These are phyloP conservation scores for Ophion costatus DNA, from an alignment of 2,888 invertebrate genomes.

Conservation along the genomic window DNA sequence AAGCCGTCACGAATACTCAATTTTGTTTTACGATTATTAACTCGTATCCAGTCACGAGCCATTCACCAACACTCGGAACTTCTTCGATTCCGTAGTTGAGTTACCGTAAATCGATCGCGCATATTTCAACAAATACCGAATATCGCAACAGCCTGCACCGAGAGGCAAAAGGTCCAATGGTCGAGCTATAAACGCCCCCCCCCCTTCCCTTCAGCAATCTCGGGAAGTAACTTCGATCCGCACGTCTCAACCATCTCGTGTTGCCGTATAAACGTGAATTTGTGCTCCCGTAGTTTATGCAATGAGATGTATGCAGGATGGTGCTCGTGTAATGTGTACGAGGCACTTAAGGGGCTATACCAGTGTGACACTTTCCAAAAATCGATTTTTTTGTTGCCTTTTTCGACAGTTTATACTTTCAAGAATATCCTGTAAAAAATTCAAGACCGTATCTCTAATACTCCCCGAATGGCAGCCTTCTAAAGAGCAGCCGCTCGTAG, in stretches of 20 bases:
- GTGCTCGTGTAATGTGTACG: no score
- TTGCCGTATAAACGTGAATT: not conserved
- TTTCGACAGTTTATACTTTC: no score
- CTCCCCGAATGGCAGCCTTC: no score
- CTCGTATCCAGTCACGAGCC: slow-evolving; percentile 24
- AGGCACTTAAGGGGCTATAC: no score
- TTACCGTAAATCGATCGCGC: slow-evolving; percentile 16
- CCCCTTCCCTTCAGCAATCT: not conserved
- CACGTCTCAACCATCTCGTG: not conserved
- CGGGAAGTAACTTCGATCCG: slow-evolving; percentile 34
- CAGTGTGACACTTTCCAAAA: no score
- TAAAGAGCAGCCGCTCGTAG: no score
- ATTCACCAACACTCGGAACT: slow-evolving; percentile 5
- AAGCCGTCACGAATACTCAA: slow-evolving; percentile 47
- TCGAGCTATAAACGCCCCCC: slow-evolving; percentile 14
- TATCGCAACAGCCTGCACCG: not conserved
- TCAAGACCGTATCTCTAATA: no score
- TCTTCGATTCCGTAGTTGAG: not conserved
- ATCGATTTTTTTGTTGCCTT: no score
- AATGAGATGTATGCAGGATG: not conserved
- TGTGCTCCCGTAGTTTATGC: not conserved
- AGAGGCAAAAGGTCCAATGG: slow-evolving; percentile 15
- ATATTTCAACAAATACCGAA: slow-evolving; percentile 9
- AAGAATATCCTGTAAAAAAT: no score
- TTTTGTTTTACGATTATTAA: slow-evolving; percentile 53